Base-by-base conservation (phyloP, 2,888 invertebrate genomes). In the Mystacides longicornis region DNA sequence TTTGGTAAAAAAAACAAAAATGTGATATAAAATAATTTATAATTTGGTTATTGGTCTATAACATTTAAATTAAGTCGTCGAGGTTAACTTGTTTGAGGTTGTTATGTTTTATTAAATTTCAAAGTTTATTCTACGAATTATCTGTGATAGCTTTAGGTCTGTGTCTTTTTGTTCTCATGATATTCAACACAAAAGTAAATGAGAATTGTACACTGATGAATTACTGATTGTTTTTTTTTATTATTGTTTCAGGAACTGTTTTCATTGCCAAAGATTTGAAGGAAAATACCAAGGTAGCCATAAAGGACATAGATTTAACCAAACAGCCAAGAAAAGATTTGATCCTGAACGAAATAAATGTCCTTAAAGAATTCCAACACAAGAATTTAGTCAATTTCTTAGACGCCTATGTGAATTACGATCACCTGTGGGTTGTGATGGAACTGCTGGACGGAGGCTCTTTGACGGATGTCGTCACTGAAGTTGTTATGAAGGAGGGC, bases 361-460 rank as follows among this genome's bases (percentile, higher is more conserved):
- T 95, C 14, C 81, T 95, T 68, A 90, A 90, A 67, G 89, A 89
- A 66, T 93, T 95, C 69, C 86, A 89, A 65, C 97, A 98, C 72
- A 89, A 89, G 66, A 97, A 96, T 73, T 78, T 96, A 64, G 97
- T 98, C 0, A 98, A 98, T 71, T 98, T 93, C 71, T 76, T 95
- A 5, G 94, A 95, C 65, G 89, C 93, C 11, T 95, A 93, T 76
- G 82, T 95, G n/a, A 83, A 93, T 47, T 84, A 87, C 60, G 89
- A 93, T 55, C 93, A 95, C 68, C 78, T 98, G 4, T 98, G 96
- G 96, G 97, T 94, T 0, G 86, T 95, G 1, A 95, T 97, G 94
- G 97, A 97, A 71, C 82, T 93, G 54, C 79, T 98, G 57, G 91
- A 93, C 64, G 94, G 97, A 4, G 98, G 98, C 1, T 93, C 96